A percentile compares a stretch with the other conserved stretches of the same genome.
Conservation (phyloP, 2,113 vertebrate genomes). For the Cynocephalus volans region DNA sequence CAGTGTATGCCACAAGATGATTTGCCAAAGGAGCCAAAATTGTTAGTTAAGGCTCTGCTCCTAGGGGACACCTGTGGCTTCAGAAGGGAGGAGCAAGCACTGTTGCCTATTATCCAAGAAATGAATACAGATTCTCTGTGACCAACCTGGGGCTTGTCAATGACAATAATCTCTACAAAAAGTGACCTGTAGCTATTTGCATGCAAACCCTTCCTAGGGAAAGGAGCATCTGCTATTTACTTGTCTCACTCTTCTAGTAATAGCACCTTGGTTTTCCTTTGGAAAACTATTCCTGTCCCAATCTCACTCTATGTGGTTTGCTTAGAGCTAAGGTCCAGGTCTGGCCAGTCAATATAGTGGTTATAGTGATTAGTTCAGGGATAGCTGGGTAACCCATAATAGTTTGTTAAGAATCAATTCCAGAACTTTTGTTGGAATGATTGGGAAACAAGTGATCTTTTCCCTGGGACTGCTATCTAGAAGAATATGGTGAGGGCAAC, state of each 20-base stretch:
- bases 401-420: not conserved
- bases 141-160: not conserved
- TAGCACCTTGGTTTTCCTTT: not conserved
- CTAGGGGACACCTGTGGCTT: not conserved
- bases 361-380: not conserved
- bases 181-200: not conserved
- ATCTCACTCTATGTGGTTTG: not conserved
- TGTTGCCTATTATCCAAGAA: not conserved
- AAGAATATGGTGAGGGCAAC: not conserved
- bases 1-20: not conserved
- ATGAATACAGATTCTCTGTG: not conserved
- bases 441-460: not conserved
- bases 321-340: not conserved
- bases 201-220: not conserved
- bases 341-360: not conserved
- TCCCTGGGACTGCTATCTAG: not conserved
- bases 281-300: not conserved
- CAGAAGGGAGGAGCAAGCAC: not conserved
- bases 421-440: not conserved
- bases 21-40: not conserved
- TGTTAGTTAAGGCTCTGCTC: not conserved
- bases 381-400: not conserved
- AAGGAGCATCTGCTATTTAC: not conserved
- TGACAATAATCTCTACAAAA: not conserved
- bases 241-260: not conserved